Evolutionary conservation across 1,140 invertebrate species (phyloP), one percentile per base, ranked within the genome.

Genomic region (Drosophila kurseongensis): DNA sequence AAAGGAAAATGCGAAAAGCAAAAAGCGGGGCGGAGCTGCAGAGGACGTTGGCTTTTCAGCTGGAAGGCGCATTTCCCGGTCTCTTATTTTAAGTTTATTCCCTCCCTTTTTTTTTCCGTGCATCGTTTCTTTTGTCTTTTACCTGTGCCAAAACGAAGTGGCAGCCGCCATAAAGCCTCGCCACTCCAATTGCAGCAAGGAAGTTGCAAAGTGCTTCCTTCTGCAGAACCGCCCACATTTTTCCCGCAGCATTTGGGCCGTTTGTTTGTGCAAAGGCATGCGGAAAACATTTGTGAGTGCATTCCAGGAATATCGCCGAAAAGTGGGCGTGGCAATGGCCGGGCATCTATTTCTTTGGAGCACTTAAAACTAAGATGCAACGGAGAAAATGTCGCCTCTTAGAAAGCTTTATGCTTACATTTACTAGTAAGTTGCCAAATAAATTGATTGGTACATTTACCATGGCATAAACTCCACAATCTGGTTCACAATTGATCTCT

Each of bases 161-260:
- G 65, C 67, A 71, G 67, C 50, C 63, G 63, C 67, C 62, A 56
- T 68, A 68, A 55, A 56, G 47, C 51, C 44, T n/a, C 5, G 63
- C 42, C 67, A 71, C 67, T 71, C 66, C 65, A 68, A 66, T 66
- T 72, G 68, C 68, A 50, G 68, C 66, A 71, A 71, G 68, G 68
- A 72, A 71, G 66, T 72, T 58, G 68, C 66, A 72, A 72, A 72
- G 68, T 72, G 68, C 66, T 72, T 68, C 60, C 61, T 65, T 51
- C 45, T 52, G 38, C 65, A 27, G 50, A 14, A 27, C 8, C 44
- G 38, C 40, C 55, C 54, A 27, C 54, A 35, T 41, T 66, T 63
- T 35, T 40, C 6, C 9, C 5, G 16, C 29, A 42, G n/a, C 41
- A 47, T 51, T 38, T 38, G 14, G 27, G 29, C 14, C 12, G 10